Conservation (phyloP, 2,797 vertebrate species). For the Cygnus olor region DNA sequence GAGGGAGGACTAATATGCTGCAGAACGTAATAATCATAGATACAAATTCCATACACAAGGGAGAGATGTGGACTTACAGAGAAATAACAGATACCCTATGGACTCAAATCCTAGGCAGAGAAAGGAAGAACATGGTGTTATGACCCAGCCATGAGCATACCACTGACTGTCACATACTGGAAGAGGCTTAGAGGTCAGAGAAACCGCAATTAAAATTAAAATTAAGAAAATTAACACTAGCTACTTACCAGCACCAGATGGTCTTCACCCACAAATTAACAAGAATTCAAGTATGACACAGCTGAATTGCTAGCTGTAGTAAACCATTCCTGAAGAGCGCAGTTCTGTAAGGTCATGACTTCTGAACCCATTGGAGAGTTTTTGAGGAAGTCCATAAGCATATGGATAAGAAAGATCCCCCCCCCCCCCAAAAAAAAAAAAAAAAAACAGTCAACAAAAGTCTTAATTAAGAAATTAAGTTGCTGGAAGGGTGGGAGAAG, state of each 20-base stretch:
- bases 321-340: not conserved
- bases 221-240: not conserved
- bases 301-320: not conserved
- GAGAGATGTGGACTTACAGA: not conserved
- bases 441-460: not conserved
- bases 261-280: not conserved
- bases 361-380: not conserved
- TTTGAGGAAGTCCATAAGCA: not conserved
- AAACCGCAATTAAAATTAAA: not conserved
- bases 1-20: not conserved
- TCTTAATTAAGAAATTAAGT: not conserved
- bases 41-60: not conserved
- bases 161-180: accelerated
- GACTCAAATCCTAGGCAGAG: not conserved
- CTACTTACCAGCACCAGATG: not conserved
- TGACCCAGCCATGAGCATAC: not conserved
- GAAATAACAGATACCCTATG: not conserved
- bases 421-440: not conserved
- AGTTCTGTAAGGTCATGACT: not conserved
- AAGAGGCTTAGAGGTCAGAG: not conserved
- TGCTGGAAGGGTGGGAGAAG: not conserved
- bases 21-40: not conserved
- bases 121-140: not conserved
- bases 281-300: not conserved
- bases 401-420: not conserved